Conservation (phyloP, 2,888 invertebrate species). For the Meliscaeva auricollis region DNA sequence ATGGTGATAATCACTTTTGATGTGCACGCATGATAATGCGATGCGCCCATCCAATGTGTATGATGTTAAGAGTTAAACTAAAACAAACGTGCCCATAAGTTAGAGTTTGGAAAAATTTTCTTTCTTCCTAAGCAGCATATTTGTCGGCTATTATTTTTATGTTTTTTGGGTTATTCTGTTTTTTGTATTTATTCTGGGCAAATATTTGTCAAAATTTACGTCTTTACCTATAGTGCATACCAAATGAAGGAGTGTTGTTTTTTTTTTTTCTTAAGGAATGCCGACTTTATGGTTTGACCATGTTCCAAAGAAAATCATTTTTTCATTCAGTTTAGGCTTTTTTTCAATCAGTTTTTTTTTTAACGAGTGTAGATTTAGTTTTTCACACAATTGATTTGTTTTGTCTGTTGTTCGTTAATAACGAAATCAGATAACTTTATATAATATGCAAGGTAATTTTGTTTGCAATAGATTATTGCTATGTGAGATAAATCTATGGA, state of each 20-base stretch:
- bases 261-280: slow-evolving; percentile 42
- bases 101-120: not conserved
- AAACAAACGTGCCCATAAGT: slow-evolving; percentile 66
- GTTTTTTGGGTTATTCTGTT: slow-evolving; percentile 66
- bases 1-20: slow-evolving; percentile 69
- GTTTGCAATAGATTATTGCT: too few species aligned
- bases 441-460: too few species aligned
- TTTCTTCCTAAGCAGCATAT: not conserved
- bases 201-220: slow-evolving; percentile 71
- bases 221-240: slow-evolving; percentile 57
- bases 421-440: too few species aligned
- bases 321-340: slow-evolving; percentile 23
- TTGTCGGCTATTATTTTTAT: slow-evolving; percentile 53
- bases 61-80: slow-evolving; percentile 78
- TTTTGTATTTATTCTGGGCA: slow-evolving; percentile 65
- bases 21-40: slow-evolving; percentile 67
- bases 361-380: slow-evolving; percentile 17
- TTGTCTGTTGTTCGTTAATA: too few species aligned
- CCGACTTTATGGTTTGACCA: slow-evolving; percentile 53
- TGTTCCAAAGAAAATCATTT: slow-evolving; percentile 47
- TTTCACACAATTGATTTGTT: slow-evolving; percentile 4
- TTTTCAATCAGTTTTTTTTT: slow-evolving; percentile 1
- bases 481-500: too few species aligned
- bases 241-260: slow-evolving; percentile 27
- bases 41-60: slow-evolving; percentile 34